Conservation (phyloP, 2,113 vertebrate genomes). For the Xyliphius kryptos region DNA sequence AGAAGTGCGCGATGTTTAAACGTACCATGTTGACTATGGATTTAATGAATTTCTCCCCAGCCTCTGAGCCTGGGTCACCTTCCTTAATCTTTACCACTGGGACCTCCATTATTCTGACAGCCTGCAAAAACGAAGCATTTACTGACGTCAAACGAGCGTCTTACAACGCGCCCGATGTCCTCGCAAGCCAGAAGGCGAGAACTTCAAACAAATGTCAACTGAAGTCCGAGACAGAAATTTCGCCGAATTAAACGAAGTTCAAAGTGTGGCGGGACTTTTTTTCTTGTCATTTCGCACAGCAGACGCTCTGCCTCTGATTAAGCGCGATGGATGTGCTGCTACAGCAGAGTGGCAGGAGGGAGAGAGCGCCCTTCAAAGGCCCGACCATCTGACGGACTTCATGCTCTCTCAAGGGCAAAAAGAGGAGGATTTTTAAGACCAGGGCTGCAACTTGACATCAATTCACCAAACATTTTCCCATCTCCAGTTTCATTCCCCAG, state of each 20-base stretch:
- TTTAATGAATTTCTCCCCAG: slow-evolving; percentile 88
- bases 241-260: slow-evolving; percentile 48
- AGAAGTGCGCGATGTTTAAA: slow-evolving; percentile 42
- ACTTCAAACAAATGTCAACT: slow-evolving; percentile 47
- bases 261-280: slow-evolving; percentile 34
- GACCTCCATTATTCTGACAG: slow-evolving; percentile 91
- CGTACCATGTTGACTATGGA: slow-evolving; percentile 95
- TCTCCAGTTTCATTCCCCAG: not conserved
- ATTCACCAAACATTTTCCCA: slow-evolving; percentile 1
- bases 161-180: slow-evolving; percentile 43
- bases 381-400: slow-evolving; percentile 19
- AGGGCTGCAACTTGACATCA: not conserved
- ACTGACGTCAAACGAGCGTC: slow-evolving; percentile 49
- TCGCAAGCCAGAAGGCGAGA: slow-evolving; percentile 36
- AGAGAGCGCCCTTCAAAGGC: slow-evolving; percentile 39
- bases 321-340: slow-evolving; percentile 43
- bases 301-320: slow-evolving; percentile 42
- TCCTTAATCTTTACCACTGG: slow-evolving; percentile 95
- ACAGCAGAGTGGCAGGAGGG: slow-evolving; percentile 41
- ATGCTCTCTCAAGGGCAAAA: slow-evolving; percentile 27
- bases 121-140: slow-evolving; percentile 79
- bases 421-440: slow-evolving; percentile 19
- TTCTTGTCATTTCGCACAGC: slow-evolving; percentile 21
- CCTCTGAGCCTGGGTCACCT: slow-evolving; percentile 73
- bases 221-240: slow-evolving; percentile 33